These are phyloP conservation scores for Melinaea marsaeus DNA, from an alignment of 2,888 invertebrate genomes.

Conservation along the genomic window DNA sequence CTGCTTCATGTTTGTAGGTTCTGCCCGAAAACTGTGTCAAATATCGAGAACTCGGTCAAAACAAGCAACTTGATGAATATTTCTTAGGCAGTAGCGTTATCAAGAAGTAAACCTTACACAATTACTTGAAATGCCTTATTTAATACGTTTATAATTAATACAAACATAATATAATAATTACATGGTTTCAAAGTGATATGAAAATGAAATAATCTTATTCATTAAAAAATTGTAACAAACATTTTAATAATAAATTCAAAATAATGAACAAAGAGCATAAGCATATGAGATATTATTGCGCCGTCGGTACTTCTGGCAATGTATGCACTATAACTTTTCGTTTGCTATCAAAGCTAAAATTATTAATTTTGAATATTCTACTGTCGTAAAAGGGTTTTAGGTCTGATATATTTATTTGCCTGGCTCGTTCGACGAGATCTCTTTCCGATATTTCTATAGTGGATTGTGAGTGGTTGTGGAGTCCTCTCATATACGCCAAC, in stretches of 20 bases:
- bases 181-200: no score
- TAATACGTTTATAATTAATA: no score
- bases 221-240: no score
- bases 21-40: no score
- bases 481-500: slow-evolving; percentile 86
- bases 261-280: background rate
- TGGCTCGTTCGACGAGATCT: slow-evolving; percentile 84
- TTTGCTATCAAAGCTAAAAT: slow-evolving; percentile 90
- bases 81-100: no score
- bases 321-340: slow-evolving; percentile 92
- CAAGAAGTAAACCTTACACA: no score
- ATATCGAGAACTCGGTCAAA: no score
- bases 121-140: no score
- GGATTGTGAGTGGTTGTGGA: slow-evolving; percentile 81
- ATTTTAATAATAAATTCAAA: background rate
- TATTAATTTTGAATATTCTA: slow-evolving; percentile 91
- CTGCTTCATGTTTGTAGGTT: no score
- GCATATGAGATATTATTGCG: slow-evolving; percentile 33
- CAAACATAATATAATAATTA: no score
- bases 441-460: slow-evolving; percentile 89
- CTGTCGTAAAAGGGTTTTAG: slow-evolving; percentile 95
- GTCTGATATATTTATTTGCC: slow-evolving; percentile 93
- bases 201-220: no score
- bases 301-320: slow-evolving; percentile 78
- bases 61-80: no score